Evolutionary conservation across 2,888 invertebrate species (phyloP), one percentile per base, ranked within the genome.

Genomic region (Drosophila rubida): DNA sequence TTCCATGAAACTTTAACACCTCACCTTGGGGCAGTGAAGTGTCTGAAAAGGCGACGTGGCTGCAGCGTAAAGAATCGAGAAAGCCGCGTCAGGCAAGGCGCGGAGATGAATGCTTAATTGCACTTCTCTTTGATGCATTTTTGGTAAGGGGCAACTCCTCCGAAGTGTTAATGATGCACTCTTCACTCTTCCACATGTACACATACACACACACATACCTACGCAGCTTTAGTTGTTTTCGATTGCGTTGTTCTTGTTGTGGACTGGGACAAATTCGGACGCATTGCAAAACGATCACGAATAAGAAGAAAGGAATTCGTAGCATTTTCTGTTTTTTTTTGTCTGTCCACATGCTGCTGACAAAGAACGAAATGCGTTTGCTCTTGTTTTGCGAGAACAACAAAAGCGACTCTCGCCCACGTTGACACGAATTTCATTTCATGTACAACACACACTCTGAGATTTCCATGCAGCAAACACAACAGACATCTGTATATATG

Each of bases 391-490:
- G 71, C 64, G 37, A 62, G 66, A 55, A 65, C 48, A 62, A 75
- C 69, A 74, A 78, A 75, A 65, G 57, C 51, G 35, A 49, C 68
- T 78, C 82, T 78, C 82, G 80, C 80, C 80, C 85, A 80, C 80
- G 85, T 80, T 80, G 80, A 79, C 85, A 80, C 82, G 79, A 79
- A 72, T 85, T 78, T 69, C 39, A 72, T 85, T 78, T 69, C 39
- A 49, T 53, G 42, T 64, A 59, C 64, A 68, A 67, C 50, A 60
- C 14, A 35, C 35, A 58, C 4, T 25, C 55, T 27, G 61, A 76
- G 57, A 72, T 76, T 57, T 75, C 67, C 82, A 79, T 80, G 80
- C 77, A 67, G 39, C 62, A 45, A 62, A 75, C 37, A 44, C 50
- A 54, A 55, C 27, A 57, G 48, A 49, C 50, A 37, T 32, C 37